Conservation (phyloP, 2,888 invertebrate genomes). For the Agrochola macilenta region DNA sequence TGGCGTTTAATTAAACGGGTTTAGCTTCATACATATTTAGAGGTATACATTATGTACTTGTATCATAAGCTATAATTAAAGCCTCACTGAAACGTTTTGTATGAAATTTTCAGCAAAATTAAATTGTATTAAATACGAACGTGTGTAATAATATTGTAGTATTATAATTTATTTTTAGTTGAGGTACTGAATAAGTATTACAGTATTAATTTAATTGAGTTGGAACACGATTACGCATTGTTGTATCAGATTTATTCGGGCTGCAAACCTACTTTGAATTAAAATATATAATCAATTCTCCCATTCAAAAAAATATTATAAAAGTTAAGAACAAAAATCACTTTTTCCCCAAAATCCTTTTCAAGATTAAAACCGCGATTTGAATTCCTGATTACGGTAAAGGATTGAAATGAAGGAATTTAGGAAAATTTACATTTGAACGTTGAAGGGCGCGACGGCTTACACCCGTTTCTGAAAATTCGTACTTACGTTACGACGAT, state of each 20-base stretch:
- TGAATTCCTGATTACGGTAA: slow-evolving; percentile 75
- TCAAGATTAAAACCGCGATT: slow-evolving; percentile 61
- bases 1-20: slow-evolving; percentile 63
- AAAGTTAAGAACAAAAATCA: slow-evolving; percentile 24
- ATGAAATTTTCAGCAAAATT: slow-evolving; percentile 21
- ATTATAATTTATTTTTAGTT: neutral
- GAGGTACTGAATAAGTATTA: neutral
- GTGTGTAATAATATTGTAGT: neutral
- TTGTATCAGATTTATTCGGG: neutral
- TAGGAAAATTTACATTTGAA: slow-evolving; percentile 76
- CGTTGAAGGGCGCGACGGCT: slow-evolving; percentile 69
- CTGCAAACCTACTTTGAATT: neutral
- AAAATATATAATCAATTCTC: slow-evolving; percentile 4
- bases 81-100: slow-evolving; percentile 11
- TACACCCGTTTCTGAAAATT: slow-evolving; percentile 77
- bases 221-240: neutral
- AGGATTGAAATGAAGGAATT: slow-evolving; percentile 78
- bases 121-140: neutral
- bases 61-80: slow-evolving; percentile 37
- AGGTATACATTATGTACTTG: slow-evolving; percentile 16
- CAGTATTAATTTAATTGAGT: slow-evolving; percentile 8
- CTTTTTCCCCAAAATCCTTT: slow-evolving; percentile 35
- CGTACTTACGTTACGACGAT: slow-evolving; percentile 68
- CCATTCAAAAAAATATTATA: neutral
- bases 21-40: slow-evolving; percentile 38